Conservation (phyloP, 2,888 invertebrate genomes). For the Aricia artaxerxes region DNA sequence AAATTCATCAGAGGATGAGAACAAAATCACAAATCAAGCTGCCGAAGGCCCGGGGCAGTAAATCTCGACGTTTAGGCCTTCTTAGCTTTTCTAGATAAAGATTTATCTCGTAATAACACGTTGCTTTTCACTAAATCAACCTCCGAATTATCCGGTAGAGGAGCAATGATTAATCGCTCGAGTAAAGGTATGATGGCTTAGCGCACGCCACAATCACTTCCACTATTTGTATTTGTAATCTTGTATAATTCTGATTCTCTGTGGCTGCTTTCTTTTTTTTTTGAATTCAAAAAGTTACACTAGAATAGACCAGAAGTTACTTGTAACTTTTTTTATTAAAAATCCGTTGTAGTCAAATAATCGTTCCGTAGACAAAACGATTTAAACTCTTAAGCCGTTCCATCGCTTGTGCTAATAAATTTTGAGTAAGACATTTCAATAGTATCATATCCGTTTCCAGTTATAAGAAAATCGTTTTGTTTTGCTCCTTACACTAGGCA, state of each 20-base stretch:
- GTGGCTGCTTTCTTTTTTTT: no score
- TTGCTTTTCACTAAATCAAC: slow-evolving; percentile 80
- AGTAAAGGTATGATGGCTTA: slow-evolving; percentile 53
- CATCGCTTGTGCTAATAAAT: no score
- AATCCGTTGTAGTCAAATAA: no score
- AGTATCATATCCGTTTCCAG: no score
- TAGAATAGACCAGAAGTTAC: no score
- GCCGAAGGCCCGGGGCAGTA: slow-evolving; percentile 69
- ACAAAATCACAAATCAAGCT: slow-evolving; percentile 76
- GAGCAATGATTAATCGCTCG: slow-evolving; percentile 76
- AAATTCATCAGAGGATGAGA: slow-evolving; percentile 77
- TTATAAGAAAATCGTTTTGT: no score
- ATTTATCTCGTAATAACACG: slow-evolving; percentile 80
- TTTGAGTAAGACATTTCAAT: no score
- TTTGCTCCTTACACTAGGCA: neutral
- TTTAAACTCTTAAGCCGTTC: no score
- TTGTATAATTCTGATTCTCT: neutral
- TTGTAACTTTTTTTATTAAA: no score
- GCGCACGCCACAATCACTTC: slow-evolving; percentile 39
- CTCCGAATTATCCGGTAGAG: slow-evolving; percentile 80
- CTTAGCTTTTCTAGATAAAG: slow-evolving; percentile 81
- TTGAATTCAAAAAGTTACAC: no score
- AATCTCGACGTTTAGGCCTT: slow-evolving; percentile 79
- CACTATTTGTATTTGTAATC: slow-evolving; percentile 11
- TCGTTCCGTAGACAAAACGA: no score